Evolutionary conservation across 2,113 vertebrate species (phyloP), one percentile per base, ranked within the genome.

Genomic region (Pogona vitticeps): DNA sequence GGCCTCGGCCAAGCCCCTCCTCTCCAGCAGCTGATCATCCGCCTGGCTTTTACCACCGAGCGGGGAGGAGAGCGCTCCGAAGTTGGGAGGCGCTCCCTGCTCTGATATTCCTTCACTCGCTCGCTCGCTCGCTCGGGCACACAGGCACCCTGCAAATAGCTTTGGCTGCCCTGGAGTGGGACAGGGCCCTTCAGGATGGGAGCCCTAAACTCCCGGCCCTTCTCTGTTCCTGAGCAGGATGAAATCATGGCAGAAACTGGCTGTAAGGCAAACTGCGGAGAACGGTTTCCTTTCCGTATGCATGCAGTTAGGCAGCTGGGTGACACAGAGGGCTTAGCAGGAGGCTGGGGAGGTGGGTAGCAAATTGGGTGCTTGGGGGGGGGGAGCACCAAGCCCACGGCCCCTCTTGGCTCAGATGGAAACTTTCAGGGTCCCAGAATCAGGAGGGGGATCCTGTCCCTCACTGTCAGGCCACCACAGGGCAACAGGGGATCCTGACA

Each of bases 241-340:
- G 78, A 23, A 56, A 81, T 86, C 78, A 5, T 75, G 85, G 36
- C 28, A 0, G 85, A 86, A 63, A 86, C 78, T 5, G 85, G 85
- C 85, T 86, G 85, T 86, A 86, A 80, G 85, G 38, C 40, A 38
- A 38, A 40, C 15, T 42, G 31, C 21, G 21, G 65, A 15, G 65
- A 46, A 67, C 7, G 61, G 23, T 58, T 58, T 83, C 23, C 6
- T 36, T 33, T 26, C n/a, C 21, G 26, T 83, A 9, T 83, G 68
- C 82, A 18, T 31, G 82, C 12, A 17, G 79, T 1, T 21, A 9
- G 10, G 40, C 3, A n/a, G n/a, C n/a, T n/a, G n/a, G n/a, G 7
- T 10, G 2, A 18, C 18, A 40, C 9, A 46, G 1, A 7, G 31
- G 2, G 9, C 26, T 68, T 28, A 31, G 28, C 31, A 31, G 52